Base-by-base conservation (phyloP, 1,140 invertebrate species). In the Drosophila insularis region DNA sequence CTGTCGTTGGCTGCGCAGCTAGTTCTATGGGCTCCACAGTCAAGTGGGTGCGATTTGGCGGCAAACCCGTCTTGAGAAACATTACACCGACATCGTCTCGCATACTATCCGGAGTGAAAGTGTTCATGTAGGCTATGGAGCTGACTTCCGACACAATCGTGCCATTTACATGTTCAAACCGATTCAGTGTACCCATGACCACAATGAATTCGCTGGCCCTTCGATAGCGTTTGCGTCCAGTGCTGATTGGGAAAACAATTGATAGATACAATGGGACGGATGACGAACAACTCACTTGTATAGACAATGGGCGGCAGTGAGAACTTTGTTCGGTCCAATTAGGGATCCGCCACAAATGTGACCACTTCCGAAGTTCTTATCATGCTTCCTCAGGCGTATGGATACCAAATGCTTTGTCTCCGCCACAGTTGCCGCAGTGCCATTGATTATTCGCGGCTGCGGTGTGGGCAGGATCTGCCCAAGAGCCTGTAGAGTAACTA, bases 241-340 rank as follows among this genome's bases (percentile, higher is more conserved):
- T 63, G 71, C 90, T 91, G 19, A 3, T 4, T 46, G 46, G 2
- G 19, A 4, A 1, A 14, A 13, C 1, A n/a, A 7, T 32, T 4
- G 6, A 8, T 13, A 27, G 10, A 19, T 35, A 21, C 3, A 37
- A 1, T 1, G 11, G 14, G 31, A 4, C 21, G 14, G 10, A 13
- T 17, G 32, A 10, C 17, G 1, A 5, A 23, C 0, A 37, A 89
- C 84, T 90, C 53, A 91, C 90, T 91, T 84, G 74, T 84, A 91
- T 17, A 94, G 87, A 32, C 93, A 93, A 66, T 94, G 91, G 56
- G 93, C 92, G 7, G 94, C 93, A 23, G 92, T 93, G 2, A 93
- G 63, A 3, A 93, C 81, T 68, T 90, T 92, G 19, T 84, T 81
- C 6, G 84, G 71, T 3, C 80, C 87, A 23, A 93, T 92, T 2